A percentile compares a stretch with the other conserved stretches of the same genome.
These are phyloP conservation scores for Macaria notata DNA, from an alignment of 2,888 invertebrate species.

Conservation along the genomic window DNA sequence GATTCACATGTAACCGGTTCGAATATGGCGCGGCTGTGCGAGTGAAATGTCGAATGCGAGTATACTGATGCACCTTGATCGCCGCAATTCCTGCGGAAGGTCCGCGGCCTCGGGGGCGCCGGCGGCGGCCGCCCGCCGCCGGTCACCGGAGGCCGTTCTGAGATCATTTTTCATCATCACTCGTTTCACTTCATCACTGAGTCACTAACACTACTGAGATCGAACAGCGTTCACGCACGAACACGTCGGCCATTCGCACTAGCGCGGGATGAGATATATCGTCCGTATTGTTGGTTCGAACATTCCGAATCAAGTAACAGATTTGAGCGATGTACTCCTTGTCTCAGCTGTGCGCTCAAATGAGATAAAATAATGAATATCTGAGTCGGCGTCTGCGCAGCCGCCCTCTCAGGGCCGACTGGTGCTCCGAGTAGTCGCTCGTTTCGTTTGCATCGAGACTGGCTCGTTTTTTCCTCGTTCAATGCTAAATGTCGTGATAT, in stretches of 20 bases:
- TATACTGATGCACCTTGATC: slow-evolving; percentile 77
- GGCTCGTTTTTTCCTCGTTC: slow-evolving; percentile 63
- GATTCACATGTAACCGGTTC: slow-evolving; percentile 33
- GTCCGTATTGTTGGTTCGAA: slow-evolving; percentile 38
- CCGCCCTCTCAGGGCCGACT: slow-evolving; percentile 73
- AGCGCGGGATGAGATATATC: slow-evolving; percentile 27
- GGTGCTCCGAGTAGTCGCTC: slow-evolving; percentile 54
- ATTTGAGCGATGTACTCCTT: slow-evolving; percentile 39
- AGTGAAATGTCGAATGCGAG: slow-evolving; percentile 36
- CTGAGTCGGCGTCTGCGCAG: slow-evolving; percentile 60
- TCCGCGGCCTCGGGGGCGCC: slow-evolving; percentile 70
- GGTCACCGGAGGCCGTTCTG: slow-evolving; percentile 69
- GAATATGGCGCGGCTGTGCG: slow-evolving; percentile 30
- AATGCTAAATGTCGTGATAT: slow-evolving; percentile 55
- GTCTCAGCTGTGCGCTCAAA: slow-evolving; percentile 43
- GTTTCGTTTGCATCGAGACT: slow-evolving; percentile 56
- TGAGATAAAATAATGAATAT: slow-evolving; percentile 50
- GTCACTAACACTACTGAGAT: slow-evolving; percentile 36
- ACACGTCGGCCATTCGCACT: slow-evolving; percentile 33
- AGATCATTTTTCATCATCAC: slow-evolving; percentile 75
- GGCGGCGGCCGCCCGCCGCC: slow-evolving; percentile 68
- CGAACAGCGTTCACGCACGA: slow-evolving; percentile 33
- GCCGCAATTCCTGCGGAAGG: slow-evolving; percentile 81
- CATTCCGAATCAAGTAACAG: slow-evolving; percentile 36
- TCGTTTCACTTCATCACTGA: slow-evolving; percentile 54